Evolutionary conservation across 2,113 vertebrate species (phyloP).

Genomic region (Tragelaphus buxtoni): DNA sequence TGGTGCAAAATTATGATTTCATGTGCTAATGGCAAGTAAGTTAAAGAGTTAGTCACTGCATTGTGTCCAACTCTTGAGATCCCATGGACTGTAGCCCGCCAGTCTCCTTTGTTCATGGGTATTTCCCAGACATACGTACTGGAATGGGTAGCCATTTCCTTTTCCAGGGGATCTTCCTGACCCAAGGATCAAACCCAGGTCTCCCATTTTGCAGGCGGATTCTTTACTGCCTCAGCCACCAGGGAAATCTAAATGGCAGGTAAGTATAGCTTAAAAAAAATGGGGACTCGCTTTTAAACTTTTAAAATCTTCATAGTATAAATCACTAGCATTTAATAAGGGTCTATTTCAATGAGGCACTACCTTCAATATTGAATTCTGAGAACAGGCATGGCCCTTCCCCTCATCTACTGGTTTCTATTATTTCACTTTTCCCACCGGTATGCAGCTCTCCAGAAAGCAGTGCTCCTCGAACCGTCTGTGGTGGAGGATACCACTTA

Average conservation of each 20-base stretch:
- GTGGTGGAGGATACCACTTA: neutral
- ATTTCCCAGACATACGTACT: neutral
- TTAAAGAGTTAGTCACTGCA: neutral
- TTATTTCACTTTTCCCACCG: neutral
- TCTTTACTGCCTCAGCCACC: neutral
- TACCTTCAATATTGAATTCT: neutral
- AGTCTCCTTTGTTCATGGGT: neutral
- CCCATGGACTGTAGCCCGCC: neutral
- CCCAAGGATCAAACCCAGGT: neutral
- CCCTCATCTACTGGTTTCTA: neutral
- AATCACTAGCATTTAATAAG: neutral
- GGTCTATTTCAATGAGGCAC: neutral
- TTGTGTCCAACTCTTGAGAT: neutral
- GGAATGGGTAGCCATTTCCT: neutral
- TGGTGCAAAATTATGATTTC: neutral
- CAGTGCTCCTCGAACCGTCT: neutral
- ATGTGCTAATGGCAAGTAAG: neutral
- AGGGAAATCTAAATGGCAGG: neutral
- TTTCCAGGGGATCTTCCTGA: neutral
- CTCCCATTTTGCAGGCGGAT: neutral
- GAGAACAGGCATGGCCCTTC: neutral
- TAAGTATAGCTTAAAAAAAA: neutral
- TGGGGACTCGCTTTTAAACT: neutral
- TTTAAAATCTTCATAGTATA: neutral
- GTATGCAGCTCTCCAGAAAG: neutral